These are phyloP conservation scores for zebrafish (Danio rerio) DNA, from an alignment of 2,113 vertebrate genomes.

Conservation along the genomic window GRCz12tu NC_133188.1:53719001-53719500, in stretches of 20 bases:
- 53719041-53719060: background rate
- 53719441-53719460: too few relatives aligned
- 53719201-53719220: conserved; percentile 95
- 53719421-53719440: too few relatives aligned
- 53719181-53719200: conserved; percentile 98
- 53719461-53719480: too few relatives aligned
- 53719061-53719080: conserved; percentile 86
- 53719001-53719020: too few relatives aligned
- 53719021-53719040: background rate
- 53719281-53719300: conserved; percentile 95
- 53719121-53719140: conserved; percentile 99
- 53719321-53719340: background rate
- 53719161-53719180: conserved; percentile 97
- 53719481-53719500: too few relatives aligned
- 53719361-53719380: too few relatives aligned
- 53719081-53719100: conserved; percentile 90
- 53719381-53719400: too few relatives aligned
- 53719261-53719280: conserved; percentile 93
- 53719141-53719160: conserved; percentile 99
- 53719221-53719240: conserved; percentile 95
- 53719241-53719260: conserved; percentile 97
- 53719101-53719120: conserved; percentile 90
- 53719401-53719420: too few relatives aligned
- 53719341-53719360: too few relatives aligned
- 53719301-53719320: conserved; percentile 88